phyloP scores from a whole-genome alignment of 2,113 vertebrate genomes.

The Albula goreensis region DNA sequence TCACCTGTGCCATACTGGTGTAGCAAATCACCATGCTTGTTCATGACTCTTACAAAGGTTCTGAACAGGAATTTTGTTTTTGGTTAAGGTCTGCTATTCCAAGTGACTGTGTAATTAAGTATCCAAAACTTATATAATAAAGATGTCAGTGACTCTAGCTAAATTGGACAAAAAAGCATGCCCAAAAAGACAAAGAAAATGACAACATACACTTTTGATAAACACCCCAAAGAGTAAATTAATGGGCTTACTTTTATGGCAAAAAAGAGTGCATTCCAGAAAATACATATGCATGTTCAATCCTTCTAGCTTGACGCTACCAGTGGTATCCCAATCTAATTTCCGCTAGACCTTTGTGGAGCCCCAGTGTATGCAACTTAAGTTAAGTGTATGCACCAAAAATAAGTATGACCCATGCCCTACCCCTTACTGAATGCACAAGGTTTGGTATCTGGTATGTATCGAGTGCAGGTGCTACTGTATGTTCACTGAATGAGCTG shows the following conservation, averaged over 20 bases:
- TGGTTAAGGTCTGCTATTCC: not conserved
- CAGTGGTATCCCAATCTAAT: not conserved
- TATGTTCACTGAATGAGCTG: not conserved
- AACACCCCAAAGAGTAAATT: not conserved
- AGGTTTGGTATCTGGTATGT: not conserved
- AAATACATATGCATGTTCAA: too few species aligned
- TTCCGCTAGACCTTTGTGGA: not conserved
- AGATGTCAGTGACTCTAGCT: too few species aligned
- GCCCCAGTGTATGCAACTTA: not conserved
- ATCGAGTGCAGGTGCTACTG: not conserved
- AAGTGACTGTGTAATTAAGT: too few species aligned
- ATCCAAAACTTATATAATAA: too few species aligned
- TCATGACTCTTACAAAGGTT: not conserved
- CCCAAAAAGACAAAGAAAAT: not conserved
- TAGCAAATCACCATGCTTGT: not conserved
- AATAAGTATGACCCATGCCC: slow-evolving; percentile 3
- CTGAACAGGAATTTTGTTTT: not conserved
- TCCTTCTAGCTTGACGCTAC: not conserved
- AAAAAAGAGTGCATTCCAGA: too few species aligned
- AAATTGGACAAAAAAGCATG: too few species aligned
- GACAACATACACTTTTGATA: not conserved
- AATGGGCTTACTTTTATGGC: not conserved
- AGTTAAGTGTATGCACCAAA: slow-evolving; percentile 5
- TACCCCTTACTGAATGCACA: not conserved
- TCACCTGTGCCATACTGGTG: not conserved